Base-by-base conservation (phyloP, 2,888 invertebrate species). In the Cantharis rustica region DNA sequence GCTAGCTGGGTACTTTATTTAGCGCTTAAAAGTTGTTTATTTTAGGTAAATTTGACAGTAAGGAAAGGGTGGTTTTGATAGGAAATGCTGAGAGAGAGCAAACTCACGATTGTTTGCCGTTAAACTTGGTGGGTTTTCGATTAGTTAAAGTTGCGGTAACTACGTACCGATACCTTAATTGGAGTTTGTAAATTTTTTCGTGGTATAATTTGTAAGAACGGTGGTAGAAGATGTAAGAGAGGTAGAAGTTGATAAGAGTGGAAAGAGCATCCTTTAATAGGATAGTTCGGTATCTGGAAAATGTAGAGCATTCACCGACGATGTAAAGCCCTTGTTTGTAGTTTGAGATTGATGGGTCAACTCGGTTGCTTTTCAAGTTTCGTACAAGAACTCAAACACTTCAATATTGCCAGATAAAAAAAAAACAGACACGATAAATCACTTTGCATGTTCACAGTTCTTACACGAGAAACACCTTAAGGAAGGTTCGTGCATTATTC, bases 371-470 rank as follows among this genome's bases (percentile, higher is more conserved):
- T 66, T 76, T 68, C 70, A 68, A 71, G 68, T 61, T 68, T 23
- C 62, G 16, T 31, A 62, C 66, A 63, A 63, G 66, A 73, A 71
- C 71, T 73, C 70, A 71, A 71, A 66, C 64, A 16, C 64, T 47
- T 47, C 47, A 47, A 47, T 47, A 76, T 61, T 47, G 64, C 13
- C 64, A 73, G 69, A 70, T 73, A 70, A 76, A 73, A 26, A 73
- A 26, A 70, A 71, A 73, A 71, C 71, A 76, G 70, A 80, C 80
- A 80, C 75, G 80, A 80, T 80, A 80, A 80, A 80, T 80, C 80
- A 80, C 80, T 80, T 77, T 77, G 79, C 74, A 77, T 79, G 80
- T 73, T 75, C 15, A 75, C 77, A 73, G 76, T 77, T 76, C 77
- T 73, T 75, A 76, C 78, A 76, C 70, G 75, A 76, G 78, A 78